These are phyloP conservation scores for Rissa tridactyla DNA, from an alignment of 2,113 vertebrate species.

Conservation along the genomic window DNA sequence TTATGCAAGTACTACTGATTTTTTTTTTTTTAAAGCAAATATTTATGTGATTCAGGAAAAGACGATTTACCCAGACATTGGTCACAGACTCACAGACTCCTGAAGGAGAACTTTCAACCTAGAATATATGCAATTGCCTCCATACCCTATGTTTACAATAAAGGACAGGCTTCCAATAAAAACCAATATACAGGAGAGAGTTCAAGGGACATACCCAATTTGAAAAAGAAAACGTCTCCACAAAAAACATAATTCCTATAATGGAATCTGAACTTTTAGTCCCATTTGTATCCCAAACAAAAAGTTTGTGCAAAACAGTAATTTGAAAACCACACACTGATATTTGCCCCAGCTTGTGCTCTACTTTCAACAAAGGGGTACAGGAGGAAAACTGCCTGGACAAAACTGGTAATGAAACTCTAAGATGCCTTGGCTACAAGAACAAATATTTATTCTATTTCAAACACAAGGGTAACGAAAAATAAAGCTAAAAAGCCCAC, in stretches of 20 bases:
- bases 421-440: conserved; percentile 33
- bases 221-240: neutral
- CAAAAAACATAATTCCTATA: neutral
- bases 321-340: neutral
- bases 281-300: neutral
- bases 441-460: conserved; percentile 35
- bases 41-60: neutral
- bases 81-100: neutral
- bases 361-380: neutral
- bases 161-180: neutral
- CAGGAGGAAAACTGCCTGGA: neutral
- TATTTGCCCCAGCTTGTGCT: neutral
- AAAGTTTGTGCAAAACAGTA: neutral
- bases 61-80: neutral
- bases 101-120: neutral
- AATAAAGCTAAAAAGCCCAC: conserved; percentile 68
- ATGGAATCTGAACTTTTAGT: neutral
- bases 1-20: neutral
- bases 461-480: neutral
- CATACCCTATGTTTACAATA: neutral
- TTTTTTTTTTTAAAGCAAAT: neutral
- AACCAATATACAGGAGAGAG: neutral
- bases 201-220: neutral
- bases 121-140: neutral
- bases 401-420: neutral